Evolutionary conservation across 2,113 vertebrate genomes (phyloP).

Genomic region (Coptodon bakossiorum): DNA sequence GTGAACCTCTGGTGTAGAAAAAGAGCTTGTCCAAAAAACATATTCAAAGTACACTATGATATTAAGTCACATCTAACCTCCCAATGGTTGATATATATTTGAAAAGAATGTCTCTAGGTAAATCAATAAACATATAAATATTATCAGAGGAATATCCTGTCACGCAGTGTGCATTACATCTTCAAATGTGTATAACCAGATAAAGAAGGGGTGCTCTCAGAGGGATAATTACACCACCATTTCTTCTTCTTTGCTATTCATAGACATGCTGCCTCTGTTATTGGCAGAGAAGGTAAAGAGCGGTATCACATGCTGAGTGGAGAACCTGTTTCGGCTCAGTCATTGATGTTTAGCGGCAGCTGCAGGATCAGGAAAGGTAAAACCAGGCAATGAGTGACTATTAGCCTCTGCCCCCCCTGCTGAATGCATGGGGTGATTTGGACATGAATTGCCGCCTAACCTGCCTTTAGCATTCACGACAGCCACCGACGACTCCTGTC

Average conservation of each 20-base stretch:
- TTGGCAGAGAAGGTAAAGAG: slow-evolving; percentile 11
- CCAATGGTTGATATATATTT: too few species aligned
- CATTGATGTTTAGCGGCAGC: background rate
- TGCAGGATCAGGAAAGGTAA: slow-evolving; percentile 29
- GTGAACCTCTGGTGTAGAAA: background rate
- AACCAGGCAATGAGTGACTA: slow-evolving; percentile 21
- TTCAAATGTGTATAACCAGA: background rate
- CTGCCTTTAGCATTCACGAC: slow-evolving; percentile 56
- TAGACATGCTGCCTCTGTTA: background rate
- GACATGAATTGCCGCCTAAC: slow-evolving; percentile 31
- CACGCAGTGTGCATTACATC: background rate
- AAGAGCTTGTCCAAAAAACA: background rate
- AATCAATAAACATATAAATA: background rate
- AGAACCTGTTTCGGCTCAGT: background rate
- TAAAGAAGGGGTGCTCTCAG: background rate
- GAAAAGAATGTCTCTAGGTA: background rate
- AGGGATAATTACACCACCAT: slow-evolving; percentile 3
- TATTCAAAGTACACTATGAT: background rate
- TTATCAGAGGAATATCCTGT: background rate
- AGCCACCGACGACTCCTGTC: slow-evolving; percentile 8
- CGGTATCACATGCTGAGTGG: background rate
- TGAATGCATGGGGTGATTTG: slow-evolving; percentile 34
- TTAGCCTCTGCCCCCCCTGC: slow-evolving; percentile 30
- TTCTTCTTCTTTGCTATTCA: slow-evolving; percentile 18
- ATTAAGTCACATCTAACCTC: background rate